These are phyloP conservation scores for Castor canadensis DNA, from an alignment of 2,113 vertebrate species.

Conservation along the genomic window DNA sequence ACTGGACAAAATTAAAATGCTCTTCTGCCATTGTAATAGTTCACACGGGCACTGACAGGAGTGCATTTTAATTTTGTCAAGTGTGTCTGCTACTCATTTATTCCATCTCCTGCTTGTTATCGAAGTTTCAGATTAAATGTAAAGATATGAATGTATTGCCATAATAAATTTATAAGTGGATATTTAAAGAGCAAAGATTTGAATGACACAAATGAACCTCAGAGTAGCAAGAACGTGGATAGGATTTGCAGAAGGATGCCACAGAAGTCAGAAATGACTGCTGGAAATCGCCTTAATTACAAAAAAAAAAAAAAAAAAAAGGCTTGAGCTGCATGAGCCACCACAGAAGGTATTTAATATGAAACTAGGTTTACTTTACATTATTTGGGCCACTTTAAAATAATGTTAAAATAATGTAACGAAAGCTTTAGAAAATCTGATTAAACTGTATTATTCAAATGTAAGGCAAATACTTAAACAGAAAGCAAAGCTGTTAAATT, in stretches of 20 bases:
- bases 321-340: constrained; percentile 20
- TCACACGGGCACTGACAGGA: constrained; percentile 74
- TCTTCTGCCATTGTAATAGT: constrained; percentile 73
- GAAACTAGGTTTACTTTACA: constrained; percentile 79
- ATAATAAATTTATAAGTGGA: constrained; percentile 85
- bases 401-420: constrained; percentile 76
- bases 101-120: constrained; percentile 83
- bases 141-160: constrained; percentile 82
- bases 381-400: constrained; percentile 78
- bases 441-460: constrained; percentile 76
- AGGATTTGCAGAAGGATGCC: constrained; percentile 80
- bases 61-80: constrained; percentile 81
- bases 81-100: constrained; percentile 79
- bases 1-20: constrained; percentile 78
- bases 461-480: constrained; percentile 48
- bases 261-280: constrained; percentile 79
- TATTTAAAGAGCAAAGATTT: constrained; percentile 86
- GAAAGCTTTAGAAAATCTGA: constrained; percentile 75
- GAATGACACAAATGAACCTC: constrained; percentile 84
- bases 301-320: constrained; percentile 58
- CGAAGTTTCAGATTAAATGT: constrained; percentile 81
- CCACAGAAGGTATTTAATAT: constrained; percentile 68
- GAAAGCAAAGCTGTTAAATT: constrained; percentile 50
- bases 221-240: constrained; percentile 64
- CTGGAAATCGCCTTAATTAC: constrained; percentile 77